A percentile compares a stretch with the other conserved stretches of the same genome.
Evolutionary conservation across 2,797 vertebrate genomes (phyloP).

Genomic region (Melopsittacus undulatus): DNA sequence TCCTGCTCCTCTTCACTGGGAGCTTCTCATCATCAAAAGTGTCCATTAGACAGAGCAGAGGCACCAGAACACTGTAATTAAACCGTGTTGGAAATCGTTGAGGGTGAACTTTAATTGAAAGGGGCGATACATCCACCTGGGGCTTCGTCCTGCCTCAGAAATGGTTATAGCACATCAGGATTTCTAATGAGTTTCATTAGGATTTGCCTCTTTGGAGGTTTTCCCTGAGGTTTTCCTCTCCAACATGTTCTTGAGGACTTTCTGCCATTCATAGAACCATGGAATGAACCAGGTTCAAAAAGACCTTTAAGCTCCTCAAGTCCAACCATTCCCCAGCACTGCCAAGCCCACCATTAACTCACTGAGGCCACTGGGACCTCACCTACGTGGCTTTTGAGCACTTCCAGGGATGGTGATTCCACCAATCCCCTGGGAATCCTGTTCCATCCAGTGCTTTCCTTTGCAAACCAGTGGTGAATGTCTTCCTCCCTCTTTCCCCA

Average conservation of each 20-base stretch:
- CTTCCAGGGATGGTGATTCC: not conserved
- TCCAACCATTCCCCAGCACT: not conserved
- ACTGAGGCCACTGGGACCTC: not conserved
- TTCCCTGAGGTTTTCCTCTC: not conserved
- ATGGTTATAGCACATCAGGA: not conserved
- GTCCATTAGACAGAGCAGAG: slow-evolving; percentile 21
- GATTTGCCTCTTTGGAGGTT: not conserved
- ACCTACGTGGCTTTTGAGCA: not conserved
- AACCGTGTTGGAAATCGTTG: not conserved
- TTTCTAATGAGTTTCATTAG: not conserved
- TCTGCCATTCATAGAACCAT: not conserved
- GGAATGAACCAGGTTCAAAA: not conserved
- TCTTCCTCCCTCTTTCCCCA: slow-evolving; percentile 42
- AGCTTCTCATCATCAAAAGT: slow-evolving; percentile 20
- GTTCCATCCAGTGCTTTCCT: not conserved
- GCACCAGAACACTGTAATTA: slow-evolving; percentile 21
- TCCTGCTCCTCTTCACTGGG: slow-evolving; percentile 8
- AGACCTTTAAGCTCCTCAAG: not conserved
- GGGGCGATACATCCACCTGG: not conserved
- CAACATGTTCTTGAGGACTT: not conserved
- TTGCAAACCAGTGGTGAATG: fast-evolving
- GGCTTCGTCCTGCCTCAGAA: slow-evolving; percentile 7
- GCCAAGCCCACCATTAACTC: not conserved
- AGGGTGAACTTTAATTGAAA: slow-evolving; percentile 35
- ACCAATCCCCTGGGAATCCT: not conserved